Base-by-base conservation (phyloP, 2,888 invertebrate species). In the Neoscelio sp. region DNA sequence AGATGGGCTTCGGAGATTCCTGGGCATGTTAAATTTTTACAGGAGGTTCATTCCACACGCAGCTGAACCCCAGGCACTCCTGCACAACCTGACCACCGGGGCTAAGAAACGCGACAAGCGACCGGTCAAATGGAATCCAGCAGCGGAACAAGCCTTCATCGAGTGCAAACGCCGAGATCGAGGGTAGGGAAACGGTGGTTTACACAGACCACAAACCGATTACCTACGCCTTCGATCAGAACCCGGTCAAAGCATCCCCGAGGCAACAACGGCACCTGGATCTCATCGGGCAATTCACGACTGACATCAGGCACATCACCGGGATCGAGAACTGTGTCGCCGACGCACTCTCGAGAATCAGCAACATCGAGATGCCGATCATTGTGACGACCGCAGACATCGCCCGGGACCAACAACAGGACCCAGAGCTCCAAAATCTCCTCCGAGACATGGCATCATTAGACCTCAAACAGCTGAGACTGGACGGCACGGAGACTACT, bases 261-360 rank as follows among this genome's bases (percentile, higher is more conserved):
- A 33, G 77, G 13, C 79, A 80, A 12, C 23, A 52, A 6, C 52
- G 75, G 6, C 56, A 73, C 3, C 33, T 79, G n/a, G 62, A 65
- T 4, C 60, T 46, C 40, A 80, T 82, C n/a, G 64, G 68, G 2
- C 78, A 82, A 20, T 80, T 56, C 13, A 58, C 67, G 0, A 81
- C 80, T 6, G 74, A 78, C 7, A 73, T 74, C n/a, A 33, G 30
- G 1, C 71, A 81, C 60, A 42, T 81, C 30, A 2, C 52, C 5
- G 75, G 80, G 1, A 10, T 38, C 15, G 42, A 70, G n/a, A 70
- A 76, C 48, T 8, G 26, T 7, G 54, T 68, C 2, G 62, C 70
- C 2, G 68, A 76, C 18, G 35, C 50, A 5, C 26, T 64, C 2
- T 70, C 70, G 0, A 35, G 70, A 5, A 56, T 70, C 26, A 17